Percentiles rank a stretch among this genome's conserved stretches.
phyloP scores from a whole-genome alignment of 2,888 invertebrate genomes.

The Heliconius sara region DNA sequence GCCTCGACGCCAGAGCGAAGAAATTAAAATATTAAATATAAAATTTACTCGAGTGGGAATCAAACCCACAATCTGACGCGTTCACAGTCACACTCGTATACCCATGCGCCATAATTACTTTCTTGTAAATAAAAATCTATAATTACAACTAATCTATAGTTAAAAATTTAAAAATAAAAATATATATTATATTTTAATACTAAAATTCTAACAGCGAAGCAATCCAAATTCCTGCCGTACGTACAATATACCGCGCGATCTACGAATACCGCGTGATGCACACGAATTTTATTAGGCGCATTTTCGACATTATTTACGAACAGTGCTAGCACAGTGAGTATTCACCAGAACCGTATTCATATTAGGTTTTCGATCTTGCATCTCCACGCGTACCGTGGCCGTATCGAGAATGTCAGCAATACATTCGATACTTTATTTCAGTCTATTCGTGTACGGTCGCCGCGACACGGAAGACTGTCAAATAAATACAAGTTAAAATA shows the following conservation, averaged over 20 bases:
- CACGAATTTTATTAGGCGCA: conserved; percentile 53
- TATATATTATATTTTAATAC: background rate
- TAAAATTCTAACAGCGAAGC: background rate
- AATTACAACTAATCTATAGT: too few relatives aligned
- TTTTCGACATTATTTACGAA: conserved; percentile 53
- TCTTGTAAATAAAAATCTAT: too few relatives aligned
- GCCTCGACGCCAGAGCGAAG: too few relatives aligned
- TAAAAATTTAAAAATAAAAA: background rate
- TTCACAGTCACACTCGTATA: too few relatives aligned
- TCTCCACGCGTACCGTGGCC: conserved; percentile 67
- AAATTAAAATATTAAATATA: too few relatives aligned
- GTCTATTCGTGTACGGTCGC: conserved; percentile 67
- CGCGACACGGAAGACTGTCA: conserved; percentile 76
- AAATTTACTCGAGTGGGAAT: too few relatives aligned
- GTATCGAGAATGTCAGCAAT: conserved; percentile 77
- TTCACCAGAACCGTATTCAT: conserved; percentile 81
- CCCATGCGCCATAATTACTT: too few relatives aligned
- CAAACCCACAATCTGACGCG: too few relatives aligned
- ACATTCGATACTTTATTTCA: conserved; percentile 79
- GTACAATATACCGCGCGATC: conserved; percentile 30
- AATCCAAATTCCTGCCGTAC: background rate
- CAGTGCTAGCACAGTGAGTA: conserved; percentile 60
- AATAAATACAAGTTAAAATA: conserved; percentile 81
- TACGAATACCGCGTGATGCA: conserved; percentile 37
- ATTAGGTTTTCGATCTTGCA: conserved; percentile 79